Conservation (phyloP, 2,888 invertebrate genomes). For the Melinaea menophilus region DNA sequence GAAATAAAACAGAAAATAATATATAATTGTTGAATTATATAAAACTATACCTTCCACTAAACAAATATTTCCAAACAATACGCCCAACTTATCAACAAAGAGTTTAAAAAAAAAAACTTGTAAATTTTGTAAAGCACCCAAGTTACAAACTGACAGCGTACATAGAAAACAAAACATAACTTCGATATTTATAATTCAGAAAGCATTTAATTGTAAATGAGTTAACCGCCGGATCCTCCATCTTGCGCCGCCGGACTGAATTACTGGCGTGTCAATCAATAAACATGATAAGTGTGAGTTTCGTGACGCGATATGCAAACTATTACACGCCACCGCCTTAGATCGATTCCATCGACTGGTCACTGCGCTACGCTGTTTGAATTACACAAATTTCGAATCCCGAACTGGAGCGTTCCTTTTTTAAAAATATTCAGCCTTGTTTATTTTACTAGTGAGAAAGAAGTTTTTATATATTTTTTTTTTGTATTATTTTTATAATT, state of each 20-base stretch:
- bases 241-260: constrained; percentile 50
- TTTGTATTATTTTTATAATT: too few species aligned
- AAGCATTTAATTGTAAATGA: not conserved
- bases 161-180: not conserved
- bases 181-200: not conserved
- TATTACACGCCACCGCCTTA: constrained; percentile 59
- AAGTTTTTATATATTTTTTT: too few species aligned
- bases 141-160: constrained; percentile 12
- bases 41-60: not conserved
- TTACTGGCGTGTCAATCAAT: constrained; percentile 77
- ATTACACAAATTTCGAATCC: constrained; percentile 5
- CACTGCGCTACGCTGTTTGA: constrained; percentile 24
- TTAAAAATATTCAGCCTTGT: too few species aligned
- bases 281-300: constrained; percentile 76
- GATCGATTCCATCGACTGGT: constrained; percentile 31
- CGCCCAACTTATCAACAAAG: constrained; percentile 68
- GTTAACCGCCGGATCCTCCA: constrained; percentile 38
- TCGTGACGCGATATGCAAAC: constrained; percentile 76
- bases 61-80: constrained; percentile 26
- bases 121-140: constrained; percentile 47
- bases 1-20: too few species aligned
- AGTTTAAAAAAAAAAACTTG: constrained; percentile 60
- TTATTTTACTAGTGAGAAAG: too few species aligned
- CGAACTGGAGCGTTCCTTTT: not conserved
- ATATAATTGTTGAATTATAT: constrained; percentile 2